Base-by-base conservation (phyloP, 30 jellyfish, hydroid and myxozoan species). In the Aurelia coerulea region DNA sequence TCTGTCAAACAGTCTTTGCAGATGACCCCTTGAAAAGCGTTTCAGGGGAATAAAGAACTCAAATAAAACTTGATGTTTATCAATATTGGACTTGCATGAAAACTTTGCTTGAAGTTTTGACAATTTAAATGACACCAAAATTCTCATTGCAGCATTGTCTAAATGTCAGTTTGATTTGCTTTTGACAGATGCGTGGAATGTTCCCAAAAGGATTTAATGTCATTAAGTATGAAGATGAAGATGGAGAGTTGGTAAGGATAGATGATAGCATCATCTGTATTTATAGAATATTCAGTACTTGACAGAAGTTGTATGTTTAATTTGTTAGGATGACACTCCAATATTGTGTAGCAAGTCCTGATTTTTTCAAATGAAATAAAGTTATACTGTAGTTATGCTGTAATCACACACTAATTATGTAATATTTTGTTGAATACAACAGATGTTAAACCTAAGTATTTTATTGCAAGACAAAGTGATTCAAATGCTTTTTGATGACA, bases 171-270 rank as follows among this genome's bases (percentile, higher is more conserved):
- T 46, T 53, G 32, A 17, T 49, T 73, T 74, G 19, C 72, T 17
- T 18, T 58, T 62, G 65, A 2, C 32, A 83, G 93, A 64, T 84
- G 76, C 79, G 87, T 39, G 93, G 93, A 8, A 59, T 84, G 88
- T 84, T 84, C 37, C 75, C 81, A 42, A 77, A 77, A 63, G 82
- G 85, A 11, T 84, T 84, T 74, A 84, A 84, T 64, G 59, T 53
- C 60, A 39, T 84, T 0, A 84, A 73, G 60, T 84, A 84, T 67
- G 37, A 62, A 74, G 93, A 84, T 67, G 88, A 84, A 60, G 93
- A 84, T 18, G 86, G 86, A 8, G 93, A 84, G 0, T 46, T 84
- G 93, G 93, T 84, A 65, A 84, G 88, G 56, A 6, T 46, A 17
- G 23, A 33, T 46, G 31, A 12, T 65, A 65, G 75, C 3, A 11